Evolutionary conservation across 2,113 vertebrate species (phyloP).

Genomic region (Tetraodon nigroviridis): DNA sequence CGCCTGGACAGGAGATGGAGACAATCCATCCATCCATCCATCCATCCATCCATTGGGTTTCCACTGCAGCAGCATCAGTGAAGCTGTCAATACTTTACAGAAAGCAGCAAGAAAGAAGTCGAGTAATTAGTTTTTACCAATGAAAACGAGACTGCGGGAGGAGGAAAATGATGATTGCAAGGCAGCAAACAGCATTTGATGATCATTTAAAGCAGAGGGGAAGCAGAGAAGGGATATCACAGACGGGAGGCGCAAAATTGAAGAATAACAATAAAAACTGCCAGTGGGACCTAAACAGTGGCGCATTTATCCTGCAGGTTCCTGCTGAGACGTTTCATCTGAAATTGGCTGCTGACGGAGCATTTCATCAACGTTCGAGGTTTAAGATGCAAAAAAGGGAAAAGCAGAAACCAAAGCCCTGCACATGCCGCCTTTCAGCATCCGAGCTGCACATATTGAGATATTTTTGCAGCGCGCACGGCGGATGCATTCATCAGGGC

Average conservation of each 20-base stretch:
- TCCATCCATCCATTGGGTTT: too few relatives aligned
- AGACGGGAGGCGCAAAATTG: background rate
- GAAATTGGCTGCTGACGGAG: slow-evolving; percentile 5
- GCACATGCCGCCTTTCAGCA: background rate
- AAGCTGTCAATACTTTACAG: slow-evolving; percentile 14
- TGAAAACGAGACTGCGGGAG: slow-evolving; percentile 11
- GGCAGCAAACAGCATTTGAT: background rate
- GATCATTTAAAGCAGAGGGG: slow-evolving; percentile 2
- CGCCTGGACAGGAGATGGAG: too few relatives aligned
- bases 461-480: background rate
- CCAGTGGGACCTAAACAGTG: background rate
- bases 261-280: slow-evolving; percentile 3
- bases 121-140: slow-evolving; percentile 15
- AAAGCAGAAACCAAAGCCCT: slow-evolving; percentile 1
- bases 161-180: slow-evolving; percentile 10
- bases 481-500: slow-evolving; percentile 14
- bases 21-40: too few relatives aligned
- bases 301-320: slow-evolving; percentile 14
- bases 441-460: background rate
- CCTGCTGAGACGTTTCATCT: slow-evolving; percentile 16
- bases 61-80: background rate
- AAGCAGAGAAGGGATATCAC: background rate
- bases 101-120: slow-evolving; percentile 15
- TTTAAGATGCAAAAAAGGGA: slow-evolving; percentile 11
- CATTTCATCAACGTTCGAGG: background rate